A percentile compares a stretch with the other conserved stretches of the same genome.
Conservation (phyloP, 2,888 invertebrate species). For the Shargacucullia verbasci region DNA sequence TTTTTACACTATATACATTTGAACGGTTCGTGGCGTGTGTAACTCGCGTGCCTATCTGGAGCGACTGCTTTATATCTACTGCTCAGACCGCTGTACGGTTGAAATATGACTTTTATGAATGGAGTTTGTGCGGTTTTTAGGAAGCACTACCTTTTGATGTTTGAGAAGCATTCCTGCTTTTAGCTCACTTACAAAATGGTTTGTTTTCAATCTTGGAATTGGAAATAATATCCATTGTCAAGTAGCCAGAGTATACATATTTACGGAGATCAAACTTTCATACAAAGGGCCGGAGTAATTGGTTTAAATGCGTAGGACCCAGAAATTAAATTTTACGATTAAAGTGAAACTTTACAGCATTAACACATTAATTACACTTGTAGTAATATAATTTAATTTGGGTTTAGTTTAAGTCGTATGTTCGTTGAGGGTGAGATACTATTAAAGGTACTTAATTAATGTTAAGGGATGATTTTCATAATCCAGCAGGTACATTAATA, state of each 20-base stretch:
- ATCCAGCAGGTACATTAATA: too few species aligned
- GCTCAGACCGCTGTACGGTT: constrained; percentile 53
- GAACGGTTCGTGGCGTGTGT: constrained; percentile 59
- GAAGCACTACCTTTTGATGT: constrained; percentile 55
- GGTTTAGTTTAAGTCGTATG: constrained; percentile 48
- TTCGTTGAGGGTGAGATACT: constrained; percentile 29
- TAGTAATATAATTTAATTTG: constrained; percentile 58
- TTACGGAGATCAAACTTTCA: constrained; percentile 8
- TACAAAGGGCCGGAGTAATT: constrained; percentile 17
- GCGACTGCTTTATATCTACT: constrained; percentile 38
- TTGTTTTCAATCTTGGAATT: constrained; percentile 24
- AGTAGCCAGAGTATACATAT: constrained; percentile 1
- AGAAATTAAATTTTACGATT: constrained; percentile 33
- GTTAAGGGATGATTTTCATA: constrained; percentile 30
- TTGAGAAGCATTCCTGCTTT: constrained; percentile 46
- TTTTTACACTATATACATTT: constrained; percentile 68
- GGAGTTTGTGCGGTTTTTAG: constrained; percentile 56
- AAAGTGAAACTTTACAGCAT: constrained; percentile 41
- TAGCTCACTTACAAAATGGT: constrained; percentile 41
- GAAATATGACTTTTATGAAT: constrained; percentile 63
- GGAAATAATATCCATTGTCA: constrained; percentile 18
- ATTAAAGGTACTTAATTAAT: constrained; percentile 23
- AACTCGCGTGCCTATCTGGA: constrained; percentile 49
- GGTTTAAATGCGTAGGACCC: constrained; percentile 19
- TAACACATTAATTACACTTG: constrained; percentile 51